Conservation (phyloP, 2,888 invertebrate species). For the Cristatella mucedo region DNA sequence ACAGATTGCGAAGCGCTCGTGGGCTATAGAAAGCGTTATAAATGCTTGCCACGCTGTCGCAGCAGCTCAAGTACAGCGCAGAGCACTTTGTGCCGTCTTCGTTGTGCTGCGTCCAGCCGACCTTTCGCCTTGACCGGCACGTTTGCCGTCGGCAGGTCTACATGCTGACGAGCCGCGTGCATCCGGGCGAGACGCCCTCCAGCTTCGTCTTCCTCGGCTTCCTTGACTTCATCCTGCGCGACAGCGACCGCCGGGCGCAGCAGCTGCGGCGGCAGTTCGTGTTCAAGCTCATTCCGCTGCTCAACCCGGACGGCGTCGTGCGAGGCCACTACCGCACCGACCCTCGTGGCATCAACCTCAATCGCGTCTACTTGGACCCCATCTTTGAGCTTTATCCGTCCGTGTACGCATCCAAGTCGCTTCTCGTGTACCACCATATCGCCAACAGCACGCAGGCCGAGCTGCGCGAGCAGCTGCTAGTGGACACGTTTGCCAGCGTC, state of each 20-base stretch:
- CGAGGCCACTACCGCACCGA: conserved; percentile 61
- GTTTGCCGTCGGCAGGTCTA: conserved; percentile 47
- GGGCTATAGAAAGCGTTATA: too few relatives aligned
- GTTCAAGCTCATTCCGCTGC: conserved; percentile 73
- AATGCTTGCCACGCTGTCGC: too few relatives aligned
- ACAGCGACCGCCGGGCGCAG: conserved; percentile 58
- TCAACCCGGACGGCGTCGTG: conserved; percentile 79
- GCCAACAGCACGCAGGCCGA: too few relatives aligned
- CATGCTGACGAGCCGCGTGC: conserved; percentile 71
- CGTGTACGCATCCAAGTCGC: conserved; percentile 63
- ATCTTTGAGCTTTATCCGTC: conserved; percentile 58
- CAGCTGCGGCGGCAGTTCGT: conserved; percentile 53
- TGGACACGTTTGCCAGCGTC: too few relatives aligned
- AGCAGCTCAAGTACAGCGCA: neutral
- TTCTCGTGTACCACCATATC: conserved; percentile 42
- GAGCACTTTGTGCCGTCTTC: neutral
- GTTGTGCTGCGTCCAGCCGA: neutral
- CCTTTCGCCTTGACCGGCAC: too few relatives aligned
- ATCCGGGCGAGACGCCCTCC: conserved; percentile 79
- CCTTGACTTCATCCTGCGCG: conserved; percentile 54
- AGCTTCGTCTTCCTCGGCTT: conserved; percentile 79
- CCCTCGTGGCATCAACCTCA: conserved; percentile 68
- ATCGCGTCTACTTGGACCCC: conserved; percentile 68
- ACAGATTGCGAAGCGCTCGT: too few relatives aligned
- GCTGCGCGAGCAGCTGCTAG: too few relatives aligned